Conservation (phyloP, 2,113 vertebrate genomes). For the Ramphastos sulfuratus region DNA sequence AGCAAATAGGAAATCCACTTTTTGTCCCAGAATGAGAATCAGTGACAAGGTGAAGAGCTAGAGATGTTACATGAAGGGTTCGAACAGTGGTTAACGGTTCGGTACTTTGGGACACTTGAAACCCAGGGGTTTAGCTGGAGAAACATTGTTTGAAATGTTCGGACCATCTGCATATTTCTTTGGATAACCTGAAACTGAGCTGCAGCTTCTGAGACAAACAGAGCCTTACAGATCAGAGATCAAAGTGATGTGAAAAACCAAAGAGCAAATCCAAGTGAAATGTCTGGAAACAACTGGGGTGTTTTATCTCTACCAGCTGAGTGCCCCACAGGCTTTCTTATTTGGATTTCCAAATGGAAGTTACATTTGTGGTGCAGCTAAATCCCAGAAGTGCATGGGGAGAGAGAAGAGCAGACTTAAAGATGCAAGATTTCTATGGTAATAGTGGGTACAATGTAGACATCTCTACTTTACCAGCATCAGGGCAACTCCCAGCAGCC, state of each 20-base stretch:
- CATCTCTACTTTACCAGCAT: background rate
- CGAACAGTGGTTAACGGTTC: background rate
- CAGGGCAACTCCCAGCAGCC: background rate
- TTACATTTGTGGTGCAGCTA: background rate
- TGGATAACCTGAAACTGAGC: background rate
- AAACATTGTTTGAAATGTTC: background rate
- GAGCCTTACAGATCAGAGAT: background rate
- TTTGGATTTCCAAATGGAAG: constrained; percentile 38
- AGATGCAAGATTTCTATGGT: background rate
- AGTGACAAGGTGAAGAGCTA: background rate
- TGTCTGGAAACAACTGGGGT: background rate
- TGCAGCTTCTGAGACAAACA: background rate
- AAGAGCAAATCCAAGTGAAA: background rate
- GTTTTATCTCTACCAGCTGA: fast-evolving
- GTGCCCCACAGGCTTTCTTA: background rate
- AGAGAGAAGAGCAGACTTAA: background rate
- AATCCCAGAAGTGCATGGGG: background rate
- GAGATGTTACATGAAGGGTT: background rate
- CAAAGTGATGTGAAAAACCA: background rate
- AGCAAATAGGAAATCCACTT: background rate
- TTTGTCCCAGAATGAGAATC: background rate
- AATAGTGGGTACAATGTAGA: background rate
- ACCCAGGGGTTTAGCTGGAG: background rate
- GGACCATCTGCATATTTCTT: background rate
- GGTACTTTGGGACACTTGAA: background rate